A percentile compares a stretch with the other conserved stretches of the same genome.
Conservation (phyloP, 92 coral and sea anemone species). For the Porites lobata region DNA sequence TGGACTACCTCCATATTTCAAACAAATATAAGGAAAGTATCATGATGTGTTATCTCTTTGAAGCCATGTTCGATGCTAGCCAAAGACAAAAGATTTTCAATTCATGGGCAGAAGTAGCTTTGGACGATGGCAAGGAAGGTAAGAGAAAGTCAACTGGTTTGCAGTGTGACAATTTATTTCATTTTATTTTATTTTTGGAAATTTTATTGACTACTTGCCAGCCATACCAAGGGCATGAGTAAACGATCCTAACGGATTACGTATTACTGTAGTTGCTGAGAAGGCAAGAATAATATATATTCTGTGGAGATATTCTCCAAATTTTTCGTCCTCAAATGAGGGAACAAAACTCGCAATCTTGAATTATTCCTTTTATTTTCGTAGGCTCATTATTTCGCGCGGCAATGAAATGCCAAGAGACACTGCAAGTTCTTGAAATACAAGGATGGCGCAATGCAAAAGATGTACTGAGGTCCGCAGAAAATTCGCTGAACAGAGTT, state of each 20-base stretch:
- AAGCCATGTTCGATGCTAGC: conserved; percentile 54
- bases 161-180: neutral
- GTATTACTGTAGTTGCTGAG: too few relatives aligned
- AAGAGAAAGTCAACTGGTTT: neutral
- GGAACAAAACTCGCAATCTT: conserved; percentile 26
- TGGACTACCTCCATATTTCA: conserved; percentile 1
- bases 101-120: conserved; percentile 65
- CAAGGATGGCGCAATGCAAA: conserved; percentile 59
- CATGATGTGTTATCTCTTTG: conserved; percentile 63
- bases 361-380: neutral
- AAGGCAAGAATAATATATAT: too few relatives aligned
- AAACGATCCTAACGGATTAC: too few relatives aligned
- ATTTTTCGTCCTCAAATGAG: neutral
- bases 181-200: too few relatives aligned
- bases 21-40: conserved; percentile 47
- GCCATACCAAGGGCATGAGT: too few relatives aligned
- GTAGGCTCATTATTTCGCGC: conserved; percentile 42
- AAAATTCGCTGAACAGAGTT: conserved; percentile 33
- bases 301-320: too few relatives aligned
- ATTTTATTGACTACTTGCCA: too few relatives aligned
- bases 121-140: conserved; percentile 49
- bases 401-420: conserved; percentile 72
- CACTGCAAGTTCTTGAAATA: conserved; percentile 53
- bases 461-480: conserved; percentile 55
- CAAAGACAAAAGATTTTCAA: conserved; percentile 53